Evolutionary conservation across 2,888 invertebrate species (phyloP), one percentile per base, ranked within the genome.

Genomic region (Antheraea assamensis): DNA sequence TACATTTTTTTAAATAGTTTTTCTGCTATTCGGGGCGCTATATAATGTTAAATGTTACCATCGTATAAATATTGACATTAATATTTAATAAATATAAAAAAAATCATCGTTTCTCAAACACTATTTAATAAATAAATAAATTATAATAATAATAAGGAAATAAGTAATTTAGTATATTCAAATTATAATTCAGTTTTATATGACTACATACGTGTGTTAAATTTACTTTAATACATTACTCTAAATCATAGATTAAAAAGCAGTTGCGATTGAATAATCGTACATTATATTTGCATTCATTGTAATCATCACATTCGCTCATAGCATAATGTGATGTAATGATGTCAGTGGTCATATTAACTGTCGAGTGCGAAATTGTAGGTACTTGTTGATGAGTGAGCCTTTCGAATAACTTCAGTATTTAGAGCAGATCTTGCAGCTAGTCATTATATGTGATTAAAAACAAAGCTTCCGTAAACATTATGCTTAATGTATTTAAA

Each of bases 381-480:
- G 21, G 3, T 10, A n/a, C 42, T 42, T 42, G 35, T 35, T 35
- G 70, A 70, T 58, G 70, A 70, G 58, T 30, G 70, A 42, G 58
- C 17, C 73, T 73, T 58, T 70, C 73, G 42, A 70, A 70, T 58
- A 70, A 58, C 71, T 73, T 64, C 61, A 47, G 52, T 74, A 75
- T 78, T 74, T 66, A 77, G 79, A 80, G 75, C 76, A 76, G 61
- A 71, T 75, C 75, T 76, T 78, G 78, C 24, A 76, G 76, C 73
- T 72, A 42, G 75, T 75, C 35, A 74, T 75, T 74, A 71, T 74
- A 74, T 77, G 74, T 72, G 74, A 75, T 76, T 72, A 76, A 71
- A 76, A 71, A 76, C 73, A 72, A 73, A 72, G 70, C 76, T 79
- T 79, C 78, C 80, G 79, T 66, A 52, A 71, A 68, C 73, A 74